Evolutionary conservation across 2,888 invertebrate genomes (phyloP), one percentile per base, ranked within the genome.

Genomic region (Melangyna quadrimaculata): DNA sequence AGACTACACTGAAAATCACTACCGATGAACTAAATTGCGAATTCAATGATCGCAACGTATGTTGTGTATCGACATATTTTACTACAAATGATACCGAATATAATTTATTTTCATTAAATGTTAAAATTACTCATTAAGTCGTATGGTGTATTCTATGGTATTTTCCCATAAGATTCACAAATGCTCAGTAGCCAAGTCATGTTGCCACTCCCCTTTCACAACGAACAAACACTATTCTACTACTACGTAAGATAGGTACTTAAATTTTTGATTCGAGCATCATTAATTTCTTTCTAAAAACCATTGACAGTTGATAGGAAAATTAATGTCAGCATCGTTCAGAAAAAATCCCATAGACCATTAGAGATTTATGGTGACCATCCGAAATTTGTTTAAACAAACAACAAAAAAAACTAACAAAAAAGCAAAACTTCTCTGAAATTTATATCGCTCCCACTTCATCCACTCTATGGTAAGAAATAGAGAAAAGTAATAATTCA

Each of bases 281-380:
- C 84, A 75, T 84, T 84, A 84, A 79, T 84, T 84, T 79, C 71
- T 48, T 69, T 84, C 79, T 69, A 79, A 84, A n/a, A 75, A 37
- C 80, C 79, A 79, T 75, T 84, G 75, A 79, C 75, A 84, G 75
- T 67, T 45, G 40, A 55, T 75, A 75, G 29, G 45, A 65, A 79
- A 84, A 84, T 84, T 72, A 73, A 84, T 84, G 83, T 67, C 79
- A 75, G 71, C 83, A 61, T 67, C 67, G 37, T 29, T 48, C 14
- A 22, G 5, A 22, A 67, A 67, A 67, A 51, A 48, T 10, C 51
- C 9, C 35, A 37, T 12, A 67, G 14, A 22, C 59, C 22, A 59
- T 59, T 37, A 14, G 12, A 17, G 3, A 37, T 14, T 8, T 27
- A 59, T 8, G 59, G 59, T 59, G 59, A 59, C 59, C 59, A 59